Percentiles rank a stretch among this genome's conserved stretches.
Conservation (phyloP, 2,797 vertebrate species). For the Gymnoscopelus braueri region DNA sequence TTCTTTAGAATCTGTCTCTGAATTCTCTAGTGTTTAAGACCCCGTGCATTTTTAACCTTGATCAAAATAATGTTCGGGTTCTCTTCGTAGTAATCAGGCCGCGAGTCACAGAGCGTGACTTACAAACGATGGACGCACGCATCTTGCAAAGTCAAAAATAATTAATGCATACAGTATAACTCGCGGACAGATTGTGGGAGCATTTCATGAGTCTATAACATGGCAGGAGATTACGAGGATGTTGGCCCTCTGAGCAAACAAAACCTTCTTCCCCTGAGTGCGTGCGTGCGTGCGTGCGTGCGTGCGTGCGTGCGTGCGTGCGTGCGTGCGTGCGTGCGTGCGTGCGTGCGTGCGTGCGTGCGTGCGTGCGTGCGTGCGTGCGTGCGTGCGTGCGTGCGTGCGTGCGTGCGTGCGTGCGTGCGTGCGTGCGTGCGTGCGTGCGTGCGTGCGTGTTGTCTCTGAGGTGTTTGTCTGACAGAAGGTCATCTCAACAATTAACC, state of each 20-base stretch:
- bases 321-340: constrained; percentile 13
- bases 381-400: constrained; percentile 5
- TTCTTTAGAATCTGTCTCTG: no score
- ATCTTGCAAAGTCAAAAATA: no score
- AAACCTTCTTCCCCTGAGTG: background rate
- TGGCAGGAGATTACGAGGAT: constrained; percentile 56
- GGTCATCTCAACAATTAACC: constrained; percentile 79
- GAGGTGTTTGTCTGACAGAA: constrained; percentile 65
- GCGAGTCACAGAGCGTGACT: no score
- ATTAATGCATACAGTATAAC: constrained; percentile 1
- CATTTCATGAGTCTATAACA: constrained; percentile 47
- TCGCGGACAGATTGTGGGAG: constrained; percentile 31
- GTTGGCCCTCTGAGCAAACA: constrained; percentile 41
- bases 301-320: constrained; percentile 7
- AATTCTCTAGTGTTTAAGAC: no score
- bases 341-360: constrained; percentile 25
- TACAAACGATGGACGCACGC: no score
- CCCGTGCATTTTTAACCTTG: no score
- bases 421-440: constrained; percentile 31
- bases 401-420: constrained; percentile 24
- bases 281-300: background rate
- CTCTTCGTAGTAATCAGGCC: no score
- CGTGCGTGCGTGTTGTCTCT: constrained; percentile 41
- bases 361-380: constrained; percentile 30
- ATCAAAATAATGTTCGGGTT: no score